Base-by-base conservation (phyloP, 2,113 vertebrate genomes). In the Bucco capensis region DNA sequence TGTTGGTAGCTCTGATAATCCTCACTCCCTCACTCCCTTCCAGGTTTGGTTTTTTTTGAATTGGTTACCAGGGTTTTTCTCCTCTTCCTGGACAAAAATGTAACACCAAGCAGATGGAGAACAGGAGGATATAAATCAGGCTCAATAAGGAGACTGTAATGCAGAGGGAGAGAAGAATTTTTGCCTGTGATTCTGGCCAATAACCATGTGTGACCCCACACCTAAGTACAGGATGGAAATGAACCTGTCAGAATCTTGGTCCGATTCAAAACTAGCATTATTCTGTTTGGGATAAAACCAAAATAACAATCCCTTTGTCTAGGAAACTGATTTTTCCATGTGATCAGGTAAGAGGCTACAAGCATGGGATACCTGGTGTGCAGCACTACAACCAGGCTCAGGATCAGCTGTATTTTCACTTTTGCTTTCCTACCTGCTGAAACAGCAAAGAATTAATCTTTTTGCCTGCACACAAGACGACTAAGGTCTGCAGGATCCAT, bases 71-170 rank as follows among this genome's bases (percentile, higher is more conserved):
- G 47, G 33, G 33, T 40, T 92, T 90, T 88, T 49, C 77, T 82
- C 53, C 54, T 92, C 70, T 75, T 66, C 81, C 69, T 90, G 76
- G 60, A 71, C 1, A 8, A 61, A 88, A 82, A 82, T 54, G 37
- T 75, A 86, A 84, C 88, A 65, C 18, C 0, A 28, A 91, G 66
- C 90, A 96, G 86, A 90, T 86, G 83, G 90, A 91, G 77, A 92
- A 25, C 25, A 86, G n/a, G 25, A 87, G 70, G 53, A 28, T 58
- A 75, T 84, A 74, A 65, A 82, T 78, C 53, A 81, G 70, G 46
- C 37, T 83, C 61, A 78, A 40, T n/a, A 78, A 86, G 49, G 76
- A 84, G 83, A 69, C 27, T 1, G 23, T 60, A 81, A 81, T 38
- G 47, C 77, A 78, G 79, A 2, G 31, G 79, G 57, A 83, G n/a